phyloP scores from a whole-genome alignment of 2,797 vertebrate genomes.

The Eulemur rubriventer region DNA sequence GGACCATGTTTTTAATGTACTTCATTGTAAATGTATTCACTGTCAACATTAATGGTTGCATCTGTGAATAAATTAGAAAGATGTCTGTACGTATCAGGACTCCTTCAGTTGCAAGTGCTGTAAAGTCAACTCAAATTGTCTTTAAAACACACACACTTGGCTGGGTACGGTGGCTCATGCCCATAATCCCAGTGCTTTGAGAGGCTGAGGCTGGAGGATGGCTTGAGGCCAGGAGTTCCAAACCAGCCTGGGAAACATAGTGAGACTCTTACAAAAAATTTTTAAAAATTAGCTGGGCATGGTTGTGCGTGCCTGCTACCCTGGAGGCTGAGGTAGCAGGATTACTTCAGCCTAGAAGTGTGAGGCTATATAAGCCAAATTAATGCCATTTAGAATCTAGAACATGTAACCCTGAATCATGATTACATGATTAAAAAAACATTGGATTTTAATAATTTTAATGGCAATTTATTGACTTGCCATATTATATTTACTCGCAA shows the following conservation, averaged over 20 bases:
- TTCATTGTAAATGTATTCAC: background rate
- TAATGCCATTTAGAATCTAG: conserved; percentile 15
- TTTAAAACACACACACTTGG: background rate
- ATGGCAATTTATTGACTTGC: conserved; percentile 5
- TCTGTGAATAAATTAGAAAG: conserved; percentile 30
- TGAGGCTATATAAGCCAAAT: background rate
- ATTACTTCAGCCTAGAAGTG: background rate
- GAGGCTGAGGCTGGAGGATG: background rate
- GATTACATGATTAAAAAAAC: background rate
- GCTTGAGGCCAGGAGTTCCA: background rate
- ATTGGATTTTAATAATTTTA: background rate
- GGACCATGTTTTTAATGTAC: background rate
- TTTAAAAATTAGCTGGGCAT: background rate
- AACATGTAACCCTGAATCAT: background rate
- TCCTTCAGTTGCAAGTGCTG: background rate
- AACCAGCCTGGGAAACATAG: background rate
- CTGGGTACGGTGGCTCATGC: background rate
- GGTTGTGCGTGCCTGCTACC: background rate
- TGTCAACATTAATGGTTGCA: background rate
- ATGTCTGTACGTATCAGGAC: background rate
- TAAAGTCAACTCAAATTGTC: background rate
- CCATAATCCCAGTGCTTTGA: background rate
- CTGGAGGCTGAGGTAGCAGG: background rate
- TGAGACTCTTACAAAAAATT: background rate
- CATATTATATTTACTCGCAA: background rate